Evolutionary conservation across 1,140 invertebrate genomes (phyloP).

Genomic region (Pachypsylla venusta): DNA sequence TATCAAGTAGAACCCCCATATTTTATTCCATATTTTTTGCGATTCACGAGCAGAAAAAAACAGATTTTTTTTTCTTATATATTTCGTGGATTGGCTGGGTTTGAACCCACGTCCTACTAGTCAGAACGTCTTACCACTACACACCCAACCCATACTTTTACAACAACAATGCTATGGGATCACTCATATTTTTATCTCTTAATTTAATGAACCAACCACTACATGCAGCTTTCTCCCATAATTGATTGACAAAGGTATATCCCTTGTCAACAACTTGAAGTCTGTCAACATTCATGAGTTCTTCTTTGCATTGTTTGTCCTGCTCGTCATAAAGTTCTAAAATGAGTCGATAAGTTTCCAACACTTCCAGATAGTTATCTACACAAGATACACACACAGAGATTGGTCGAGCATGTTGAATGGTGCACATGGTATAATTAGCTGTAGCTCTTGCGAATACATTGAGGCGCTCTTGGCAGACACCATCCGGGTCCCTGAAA

Average conservation of each 20-base stretch:
- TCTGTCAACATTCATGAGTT: constrained; percentile 22
- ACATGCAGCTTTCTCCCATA: constrained; percentile 22
- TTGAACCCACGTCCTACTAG: too few species aligned
- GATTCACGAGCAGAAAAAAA: neutral
- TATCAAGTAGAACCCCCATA: too few species aligned
- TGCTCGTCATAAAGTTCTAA: constrained; percentile 15
- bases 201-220: constrained; percentile 18
- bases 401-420: constrained; percentile 20
- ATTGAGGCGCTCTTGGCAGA: constrained; percentile 17
- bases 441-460: constrained; percentile 18
- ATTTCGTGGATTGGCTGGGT: too few species aligned
- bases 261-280: constrained; percentile 20
- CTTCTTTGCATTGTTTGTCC: constrained; percentile 18
- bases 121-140: too few species aligned
- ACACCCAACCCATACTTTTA: too few species aligned
- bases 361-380: constrained; percentile 14
- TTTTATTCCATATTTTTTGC: neutral
- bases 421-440: constrained; percentile 20
- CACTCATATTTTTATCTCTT: neutral
- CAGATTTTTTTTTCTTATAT: neutral
- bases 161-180: too few species aligned
- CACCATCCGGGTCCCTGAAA: constrained; percentile 12
- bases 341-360: constrained; percentile 14
- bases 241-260: constrained; percentile 20
- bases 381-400: constrained; percentile 18